Conservation (phyloP, 2,888 invertebrate species). For the Pherbina coryleti region DNA sequence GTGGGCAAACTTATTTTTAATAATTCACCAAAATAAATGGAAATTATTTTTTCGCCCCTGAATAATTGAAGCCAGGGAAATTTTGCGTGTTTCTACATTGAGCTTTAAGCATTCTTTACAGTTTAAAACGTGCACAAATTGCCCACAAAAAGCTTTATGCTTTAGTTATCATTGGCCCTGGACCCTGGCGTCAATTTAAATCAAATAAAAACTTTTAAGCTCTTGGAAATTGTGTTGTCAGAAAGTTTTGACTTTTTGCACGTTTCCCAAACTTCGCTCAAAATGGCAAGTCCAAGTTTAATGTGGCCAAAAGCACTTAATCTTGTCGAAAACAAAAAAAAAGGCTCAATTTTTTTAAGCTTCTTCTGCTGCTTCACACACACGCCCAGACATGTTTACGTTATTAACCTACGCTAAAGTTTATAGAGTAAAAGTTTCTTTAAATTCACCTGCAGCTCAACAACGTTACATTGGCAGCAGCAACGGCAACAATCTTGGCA, state of each 20-base stretch:
- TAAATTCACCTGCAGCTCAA: not conserved
- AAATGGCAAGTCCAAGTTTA: not conserved
- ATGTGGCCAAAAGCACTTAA: conserved; percentile 33
- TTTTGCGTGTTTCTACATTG: too few species aligned
- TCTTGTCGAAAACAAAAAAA: conserved; percentile 16
- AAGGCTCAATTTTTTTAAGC: not conserved
- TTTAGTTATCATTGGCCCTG: too few species aligned
- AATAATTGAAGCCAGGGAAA: too few species aligned
- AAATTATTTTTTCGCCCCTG: too few species aligned
- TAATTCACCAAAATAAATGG: too few species aligned
- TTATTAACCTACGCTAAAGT: not conserved
- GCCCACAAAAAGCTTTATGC: too few species aligned
- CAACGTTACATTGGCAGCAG: not conserved
- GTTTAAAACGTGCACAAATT: too few species aligned
- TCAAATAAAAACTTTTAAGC: conserved; percentile 28
- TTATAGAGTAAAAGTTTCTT: not conserved
- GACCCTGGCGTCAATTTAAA: conserved; percentile 7
- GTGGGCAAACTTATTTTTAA: too few species aligned
- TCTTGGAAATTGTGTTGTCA: conserved; percentile 14
- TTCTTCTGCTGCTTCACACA: not conserved
- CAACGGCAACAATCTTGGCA: not conserved
- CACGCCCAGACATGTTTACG: not conserved
- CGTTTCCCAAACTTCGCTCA: not conserved
- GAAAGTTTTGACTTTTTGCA: conserved; percentile 26
- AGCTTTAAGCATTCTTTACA: too few species aligned